These are phyloP conservation scores for Brachyptera risi DNA, from an alignment of 2,888 invertebrate species.

Conservation along the genomic window DNA sequence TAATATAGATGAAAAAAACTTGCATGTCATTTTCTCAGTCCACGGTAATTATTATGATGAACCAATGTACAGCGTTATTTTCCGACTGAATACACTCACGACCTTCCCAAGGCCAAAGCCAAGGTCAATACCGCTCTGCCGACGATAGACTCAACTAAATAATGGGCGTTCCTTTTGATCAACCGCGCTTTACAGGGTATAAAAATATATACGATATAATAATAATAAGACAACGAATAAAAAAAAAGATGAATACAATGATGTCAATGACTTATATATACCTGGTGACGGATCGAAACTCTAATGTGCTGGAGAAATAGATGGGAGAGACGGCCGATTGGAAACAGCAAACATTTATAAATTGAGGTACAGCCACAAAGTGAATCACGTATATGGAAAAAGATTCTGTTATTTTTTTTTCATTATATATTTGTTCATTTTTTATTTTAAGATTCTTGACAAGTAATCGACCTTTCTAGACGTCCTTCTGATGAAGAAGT, in stretches of 20 bases:
- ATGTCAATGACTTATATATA: not conserved
- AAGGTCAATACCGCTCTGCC: not conserved
- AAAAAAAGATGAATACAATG: not conserved
- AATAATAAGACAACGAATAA: not conserved
- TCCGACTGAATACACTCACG: not conserved
- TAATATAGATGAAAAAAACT: not conserved
- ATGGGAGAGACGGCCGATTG: no score
- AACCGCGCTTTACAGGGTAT: not conserved
- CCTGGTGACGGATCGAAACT: no score
- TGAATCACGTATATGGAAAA: constrained; percentile 4
- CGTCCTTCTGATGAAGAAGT: no score
- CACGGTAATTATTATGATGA: constrained; percentile 4
- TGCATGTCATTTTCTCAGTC: not conserved
- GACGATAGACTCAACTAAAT: constrained; percentile 4
- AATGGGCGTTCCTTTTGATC: not conserved
- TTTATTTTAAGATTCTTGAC: not conserved
- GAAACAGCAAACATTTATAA: no score
- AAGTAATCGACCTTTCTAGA: not conserved
- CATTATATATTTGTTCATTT: no score
- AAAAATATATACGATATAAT: not conserved
- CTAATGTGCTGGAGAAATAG: no score
- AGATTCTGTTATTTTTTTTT: no score
- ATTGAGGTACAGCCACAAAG: constrained; percentile 3
- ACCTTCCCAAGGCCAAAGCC: not conserved
- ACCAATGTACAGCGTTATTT: not conserved